Evolutionary conservation across 2,113 vertebrate species (phyloP), one percentile per base, ranked within the genome.

Genomic region (Pelecanus crispus): DNA sequence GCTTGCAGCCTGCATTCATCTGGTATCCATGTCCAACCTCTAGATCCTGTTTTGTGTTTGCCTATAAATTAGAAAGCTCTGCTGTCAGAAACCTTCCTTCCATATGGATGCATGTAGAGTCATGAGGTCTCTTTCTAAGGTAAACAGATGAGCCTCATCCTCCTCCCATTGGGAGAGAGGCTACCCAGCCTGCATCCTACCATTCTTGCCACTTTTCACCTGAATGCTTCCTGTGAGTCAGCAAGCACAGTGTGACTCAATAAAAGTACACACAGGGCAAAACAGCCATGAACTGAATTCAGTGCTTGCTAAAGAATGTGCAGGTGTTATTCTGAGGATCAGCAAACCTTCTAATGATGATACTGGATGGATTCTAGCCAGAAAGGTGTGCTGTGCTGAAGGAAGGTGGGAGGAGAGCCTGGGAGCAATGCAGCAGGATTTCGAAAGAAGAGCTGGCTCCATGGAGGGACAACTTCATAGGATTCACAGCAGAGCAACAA

Each of bases 161-260:
- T 56, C 36, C 61, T 86, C 77, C 47, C 61, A 16, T 1, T 22
- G 59, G 36, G 59, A 93, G n/a, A 49, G 14, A 78, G 34, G 42
- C 44, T 53, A 19, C 52, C 68, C 77, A 70, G 40, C 50, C 58
- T 79, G 17, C 45, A 42, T 77, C 78, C 81, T 71, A 49, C 67
- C 50, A 29, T 88, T 96, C 88, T 91, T 94, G 49, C 78, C 36
- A 45, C 52, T 94, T 94, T 95, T 80, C 58, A 87, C 78, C 40
- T 38, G 73, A 92, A 62, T 72, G 73, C 58, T 77, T 79, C 95
- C 83, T 80, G 70, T 95, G 92, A 95, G 70, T 95, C 94, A 97
- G 89, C 86, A 89, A 68, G 77, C 36, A 47, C 38, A 12, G 36
- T 61, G 65, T 96, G 92, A 96, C 88, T 95, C 94, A 95, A 25